Evolutionary conservation across 2,888 invertebrate species (phyloP), one percentile per base, ranked within the genome.

Genomic region (Neoscelio sp.): DNA sequence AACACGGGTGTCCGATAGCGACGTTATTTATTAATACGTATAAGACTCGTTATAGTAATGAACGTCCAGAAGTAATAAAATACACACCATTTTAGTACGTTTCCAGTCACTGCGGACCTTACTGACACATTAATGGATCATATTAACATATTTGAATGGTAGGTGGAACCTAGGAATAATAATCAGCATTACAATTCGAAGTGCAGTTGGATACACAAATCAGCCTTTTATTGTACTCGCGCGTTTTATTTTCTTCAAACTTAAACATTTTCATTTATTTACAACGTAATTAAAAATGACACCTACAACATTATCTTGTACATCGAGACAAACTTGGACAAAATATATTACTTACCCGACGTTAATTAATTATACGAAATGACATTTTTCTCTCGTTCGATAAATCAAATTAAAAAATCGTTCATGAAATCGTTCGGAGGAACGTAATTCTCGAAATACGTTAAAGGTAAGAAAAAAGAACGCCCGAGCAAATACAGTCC

Each of bases 141-240:
- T 60, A 68, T 75, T 75, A 50, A 52, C 60, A 68, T 68, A 68
- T 68, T 54, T 62, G 68, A 76, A 68, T 68, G 68, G 75, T 76
- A 76, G 75, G 75, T 62, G 54, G 60, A 62, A 68, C 28, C 20
- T 50, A 58, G 68, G 68, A 76, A 76, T 68, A 68, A 62, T 76
- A 60, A 75, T 54, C 30, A 15, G 18, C 42, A 65, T 38, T 12
- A 38, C 40, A 54, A 33, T 76, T 76, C 68, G 62, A 68, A 76
- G 76, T 62, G 56, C 68, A 68, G 40, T 56, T 62, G 42, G 15
- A 7, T 48, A 56, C 18, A 52, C 65, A 58, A 74, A 58, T 58
- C 60, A 62, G 46, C 46, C 62, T 60, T 40, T 20, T 48, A 20
- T 68, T 67, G 58, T 40, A 58, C 7, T 54, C 46, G 52, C 60